Evolutionary conservation across 2,888 invertebrate species (phyloP), one percentile per base, ranked within the genome.

Genomic region (Koerneria pararmatus): DNA sequence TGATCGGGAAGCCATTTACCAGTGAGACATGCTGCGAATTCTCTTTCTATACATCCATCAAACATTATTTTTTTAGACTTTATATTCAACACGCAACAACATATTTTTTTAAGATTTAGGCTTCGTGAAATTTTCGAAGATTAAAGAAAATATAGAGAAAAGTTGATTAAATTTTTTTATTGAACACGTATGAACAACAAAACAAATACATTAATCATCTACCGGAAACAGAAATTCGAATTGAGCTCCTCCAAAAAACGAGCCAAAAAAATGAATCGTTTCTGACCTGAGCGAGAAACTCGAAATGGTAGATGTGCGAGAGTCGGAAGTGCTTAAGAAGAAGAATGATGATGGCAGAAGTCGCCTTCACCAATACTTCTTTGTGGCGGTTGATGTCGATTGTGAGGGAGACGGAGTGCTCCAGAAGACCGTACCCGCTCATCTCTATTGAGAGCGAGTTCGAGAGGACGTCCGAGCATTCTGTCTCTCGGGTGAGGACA

Each of bases 351-450:
- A 95, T 91, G 22, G 91, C 91, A 53, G 93, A 92, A 0, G 93
- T 90, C 19, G 95, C 91, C 87, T 98, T 99, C 0, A 97, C 95
- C 77, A 98, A 22, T 51, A 73, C 80, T 77, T 84, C 84, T 68
- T 98, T 98, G 85, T 99, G 98, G 65, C 98, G 88, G 84, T 94
- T 95, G 29, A 97, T 93, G 87, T 99, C 98, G 78, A 95, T 91
- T 54, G 94, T 94, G 56, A 97, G 87, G 48, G 78, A 68, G 41
- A 80, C 78, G 32, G 75, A 73, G 29, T 80, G 80, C 57, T 82
- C 82, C 22, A 82, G 65, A 11, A 74, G 71, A 34, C 73, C 72
- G n/a, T 69, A 69, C 8, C 72, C 69, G 8, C 78, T 71, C 57
- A 72, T 69, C 54, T 76, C 76, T 53, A 61, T 31, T 34, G 76